These are phyloP conservation scores for Conus canariensis DNA, from an alignment of 2,888 invertebrate genomes.

Conservation along the genomic window DNA sequence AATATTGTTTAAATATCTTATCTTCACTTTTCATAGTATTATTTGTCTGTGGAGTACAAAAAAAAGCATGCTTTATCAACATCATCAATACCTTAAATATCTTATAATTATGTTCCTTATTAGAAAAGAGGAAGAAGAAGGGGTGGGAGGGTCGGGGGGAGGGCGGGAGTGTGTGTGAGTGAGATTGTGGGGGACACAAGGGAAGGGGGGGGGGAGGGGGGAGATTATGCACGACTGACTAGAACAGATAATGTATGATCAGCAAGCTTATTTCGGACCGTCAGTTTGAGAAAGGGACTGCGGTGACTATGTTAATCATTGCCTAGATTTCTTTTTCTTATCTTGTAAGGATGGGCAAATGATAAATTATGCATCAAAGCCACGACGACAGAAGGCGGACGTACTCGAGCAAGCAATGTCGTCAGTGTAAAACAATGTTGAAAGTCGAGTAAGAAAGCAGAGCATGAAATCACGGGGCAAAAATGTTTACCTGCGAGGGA, in stretches of 20 bases:
- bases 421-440: not conserved
- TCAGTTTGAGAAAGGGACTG: no score
- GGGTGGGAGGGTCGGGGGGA: not conserved
- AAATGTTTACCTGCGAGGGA: not conserved
- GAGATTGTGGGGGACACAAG: no score
- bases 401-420: not conserved
- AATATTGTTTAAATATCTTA: no score
- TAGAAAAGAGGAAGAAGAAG: not conserved
- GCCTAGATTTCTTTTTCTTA: not conserved
- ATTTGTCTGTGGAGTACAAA: no score
- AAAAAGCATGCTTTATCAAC: no score
- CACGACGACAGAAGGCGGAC: not conserved
- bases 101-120: no score
- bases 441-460: not conserved
- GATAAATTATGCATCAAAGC: not conserved
- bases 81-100: no score
- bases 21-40: not conserved
- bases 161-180: no score
- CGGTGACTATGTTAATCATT: not conserved
- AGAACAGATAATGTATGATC: no score
- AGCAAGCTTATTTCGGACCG: no score
- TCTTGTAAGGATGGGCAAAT: not conserved
- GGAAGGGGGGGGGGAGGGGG: no score
- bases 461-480: not conserved
- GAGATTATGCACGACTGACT: not conserved